Conservation (phyloP, 2,888 invertebrate genomes). For the Agapetus fuscipes region DNA sequence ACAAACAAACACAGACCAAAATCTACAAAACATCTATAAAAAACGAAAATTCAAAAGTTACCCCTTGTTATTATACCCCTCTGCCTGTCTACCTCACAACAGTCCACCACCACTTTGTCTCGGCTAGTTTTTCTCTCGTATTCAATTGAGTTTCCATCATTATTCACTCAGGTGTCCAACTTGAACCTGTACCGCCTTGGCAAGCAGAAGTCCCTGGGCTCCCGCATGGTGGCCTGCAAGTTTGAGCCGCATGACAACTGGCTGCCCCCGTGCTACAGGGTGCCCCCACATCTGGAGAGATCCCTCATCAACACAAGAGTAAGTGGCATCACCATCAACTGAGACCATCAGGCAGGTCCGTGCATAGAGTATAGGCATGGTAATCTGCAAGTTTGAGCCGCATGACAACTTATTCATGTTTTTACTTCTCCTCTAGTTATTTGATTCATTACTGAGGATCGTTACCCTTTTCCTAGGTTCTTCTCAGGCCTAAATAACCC, state of each 20-base stretch:
- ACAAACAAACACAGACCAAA: no score
- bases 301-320: conserved; percentile 66
- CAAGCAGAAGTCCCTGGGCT: conserved; percentile 76
- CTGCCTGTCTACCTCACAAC: no score
- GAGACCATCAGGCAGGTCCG: no score
- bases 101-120: no score
- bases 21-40: no score
- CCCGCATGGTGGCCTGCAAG: conserved; percentile 95
- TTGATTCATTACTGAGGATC: background rate
- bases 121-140: no score
- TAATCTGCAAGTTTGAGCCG: conserved; percentile 97
- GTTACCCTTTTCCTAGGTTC: background rate
- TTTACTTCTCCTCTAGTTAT: no score
- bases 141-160: no score
- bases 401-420: conserved; percentile 99
- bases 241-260: conserved; percentile 99
- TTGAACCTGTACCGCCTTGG: conserved; percentile 93
- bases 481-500: no score
- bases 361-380: no score
- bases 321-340: conserved; percentile 6
- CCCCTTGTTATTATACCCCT: no score
- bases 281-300: conserved; percentile 70
- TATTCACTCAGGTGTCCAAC: conserved; percentile 71
- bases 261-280: conserved; percentile 93
- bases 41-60: background rate